phyloP scores from a whole-genome alignment of 1,140 invertebrate species.

The Drosophila guanche region DNA sequence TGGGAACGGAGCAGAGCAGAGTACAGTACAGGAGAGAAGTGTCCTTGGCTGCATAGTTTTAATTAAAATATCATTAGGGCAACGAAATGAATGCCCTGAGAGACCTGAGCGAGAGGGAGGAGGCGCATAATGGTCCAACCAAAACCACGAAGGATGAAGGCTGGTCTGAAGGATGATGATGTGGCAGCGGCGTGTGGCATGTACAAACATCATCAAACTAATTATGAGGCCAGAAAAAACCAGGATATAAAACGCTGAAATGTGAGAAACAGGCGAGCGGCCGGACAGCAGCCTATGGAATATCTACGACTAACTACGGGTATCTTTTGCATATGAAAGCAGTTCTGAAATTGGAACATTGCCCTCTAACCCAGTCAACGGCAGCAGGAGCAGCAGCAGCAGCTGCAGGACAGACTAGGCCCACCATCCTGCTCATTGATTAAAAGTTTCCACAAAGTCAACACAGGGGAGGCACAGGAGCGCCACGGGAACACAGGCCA shows the following conservation, averaged over 20 bases:
- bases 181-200: slow-evolving; percentile 5
- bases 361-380: slow-evolving; percentile 5
- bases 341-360: slow-evolving; percentile 66
- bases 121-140: neutral
- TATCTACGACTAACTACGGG: slow-evolving; percentile 20
- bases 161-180: neutral
- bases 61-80: slow-evolving; percentile 72
- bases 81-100: slow-evolving; percentile 9
- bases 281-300: slow-evolving; percentile 39
- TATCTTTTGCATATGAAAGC: slow-evolving; percentile 78
- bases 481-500: too few species aligned
- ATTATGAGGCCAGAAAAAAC: slow-evolving; percentile 47
- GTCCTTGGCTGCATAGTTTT: slow-evolving; percentile 53
- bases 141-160: neutral
- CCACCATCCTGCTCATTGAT: slow-evolving; percentile 24
- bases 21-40: neutral
- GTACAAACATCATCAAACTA: slow-evolving; percentile 65
- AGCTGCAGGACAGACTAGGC: too few species aligned
- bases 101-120: too few species aligned
- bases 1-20: slow-evolving; percentile 22
- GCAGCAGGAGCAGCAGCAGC: neutral
- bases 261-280: slow-evolving; percentile 1
- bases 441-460: slow-evolving; percentile 54
- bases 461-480: slow-evolving; percentile 15
- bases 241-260: too few species aligned